phyloP scores from a whole-genome alignment of 2,888 invertebrate genomes.

The Dascillus cervinus region DNA sequence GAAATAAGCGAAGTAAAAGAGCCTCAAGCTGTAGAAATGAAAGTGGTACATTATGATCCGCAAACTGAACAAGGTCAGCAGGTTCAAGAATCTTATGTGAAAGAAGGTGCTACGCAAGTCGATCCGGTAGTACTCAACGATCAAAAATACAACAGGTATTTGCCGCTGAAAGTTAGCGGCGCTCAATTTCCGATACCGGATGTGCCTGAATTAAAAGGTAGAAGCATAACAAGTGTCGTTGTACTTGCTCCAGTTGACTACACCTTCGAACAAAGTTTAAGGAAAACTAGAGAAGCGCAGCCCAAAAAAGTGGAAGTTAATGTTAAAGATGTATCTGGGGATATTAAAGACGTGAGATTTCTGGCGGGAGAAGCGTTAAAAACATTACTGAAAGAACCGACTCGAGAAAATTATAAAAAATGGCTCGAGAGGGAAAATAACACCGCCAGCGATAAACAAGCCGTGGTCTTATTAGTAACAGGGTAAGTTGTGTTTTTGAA shows the following conservation, averaged over 20 bases:
- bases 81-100: conserved; percentile 64
- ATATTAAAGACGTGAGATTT: conserved; percentile 25
- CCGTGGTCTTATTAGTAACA: conserved; percentile 73
- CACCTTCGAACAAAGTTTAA: conserved; percentile 45
- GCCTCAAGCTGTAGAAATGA: conserved; percentile 65
- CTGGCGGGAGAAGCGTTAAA: conserved; percentile 60
- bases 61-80: conserved; percentile 63
- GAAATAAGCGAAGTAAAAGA: conserved; percentile 42
- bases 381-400: conserved; percentile 65
- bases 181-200: conserved; percentile 79
- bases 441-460: conserved; percentile 67
- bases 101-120: conserved; percentile 63
- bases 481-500: conserved; percentile 54
- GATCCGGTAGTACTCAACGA: conserved; percentile 68
- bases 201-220: conserved; percentile 63
- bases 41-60: conserved; percentile 77
- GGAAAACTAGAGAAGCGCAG: conserved; percentile 49
- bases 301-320: conserved; percentile 61
- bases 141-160: conserved; percentile 72
- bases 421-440: conserved; percentile 74
- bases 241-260: conserved; percentile 78
- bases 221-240: conserved; percentile 76
- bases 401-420: conserved; percentile 67
- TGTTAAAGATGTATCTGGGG: conserved; percentile 13
- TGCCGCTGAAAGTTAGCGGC: conserved; percentile 78